Evolutionary conservation across 2,888 invertebrate genomes (phyloP).

Genomic region (Tetanocera ferruginea): DNA sequence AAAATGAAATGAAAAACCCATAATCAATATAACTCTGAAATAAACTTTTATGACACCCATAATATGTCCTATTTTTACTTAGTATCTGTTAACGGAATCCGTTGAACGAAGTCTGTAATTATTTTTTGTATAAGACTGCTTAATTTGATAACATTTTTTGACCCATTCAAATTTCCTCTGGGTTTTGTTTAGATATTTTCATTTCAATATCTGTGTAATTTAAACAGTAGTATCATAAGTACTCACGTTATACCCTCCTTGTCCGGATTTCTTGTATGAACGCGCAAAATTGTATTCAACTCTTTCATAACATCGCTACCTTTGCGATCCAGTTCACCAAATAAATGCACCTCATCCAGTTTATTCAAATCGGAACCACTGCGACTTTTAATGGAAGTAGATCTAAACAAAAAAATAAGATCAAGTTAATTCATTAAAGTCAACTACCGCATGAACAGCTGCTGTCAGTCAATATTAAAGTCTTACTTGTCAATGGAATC

Average conservation of each 20-base stretch:
- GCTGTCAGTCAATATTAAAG: not conserved
- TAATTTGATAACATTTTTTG: too few relatives aligned
- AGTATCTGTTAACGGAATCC: too few relatives aligned
- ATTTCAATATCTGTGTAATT: too few relatives aligned
- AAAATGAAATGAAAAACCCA: too few relatives aligned
- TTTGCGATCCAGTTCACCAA: slow-evolving; percentile 71
- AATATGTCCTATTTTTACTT: too few relatives aligned
- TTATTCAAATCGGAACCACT: slow-evolving; percentile 72
- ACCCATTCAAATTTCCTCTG: too few relatives aligned
- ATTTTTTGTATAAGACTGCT: too few relatives aligned
- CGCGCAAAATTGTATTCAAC: slow-evolving; percentile 72
- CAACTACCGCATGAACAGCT: not conserved
- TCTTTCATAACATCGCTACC: slow-evolving; percentile 73
- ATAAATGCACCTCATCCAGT: slow-evolving; percentile 70
- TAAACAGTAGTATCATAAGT: too few relatives aligned
- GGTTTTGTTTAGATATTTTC: too few relatives aligned
- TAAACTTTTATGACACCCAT: too few relatives aligned
- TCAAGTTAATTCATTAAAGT: not conserved
- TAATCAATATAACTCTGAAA: too few relatives aligned
- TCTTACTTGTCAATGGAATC: slow-evolving; percentile 68
- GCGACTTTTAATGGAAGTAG: slow-evolving; percentile 65
- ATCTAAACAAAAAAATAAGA: slow-evolving; percentile 51
- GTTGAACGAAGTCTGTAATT: too few relatives aligned
- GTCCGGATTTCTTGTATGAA: slow-evolving; percentile 63
- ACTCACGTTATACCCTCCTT: slow-evolving; percentile 64